Base-by-base conservation (phyloP, 2,797 vertebrate species). In the Vultur gryphus region DNA sequence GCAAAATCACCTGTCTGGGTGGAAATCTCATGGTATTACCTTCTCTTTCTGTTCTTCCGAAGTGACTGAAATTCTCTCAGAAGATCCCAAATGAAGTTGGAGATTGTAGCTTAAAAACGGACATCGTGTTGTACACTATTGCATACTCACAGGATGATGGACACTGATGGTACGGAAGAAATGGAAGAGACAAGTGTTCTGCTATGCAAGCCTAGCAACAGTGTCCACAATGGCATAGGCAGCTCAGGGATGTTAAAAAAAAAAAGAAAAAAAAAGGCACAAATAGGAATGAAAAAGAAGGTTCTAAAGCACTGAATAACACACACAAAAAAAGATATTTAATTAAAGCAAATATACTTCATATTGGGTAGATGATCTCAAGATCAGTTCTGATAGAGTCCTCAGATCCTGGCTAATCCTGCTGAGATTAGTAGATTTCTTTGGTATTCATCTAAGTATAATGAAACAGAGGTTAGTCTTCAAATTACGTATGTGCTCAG, bases 331-430 rank as follows among this genome's bases (percentile, higher is more conserved):
- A 66, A 48, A 70, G 1, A 24, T 43, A 91, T 19, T 84, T 79
- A 75, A 96, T 72, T 84, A 72, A 84, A 75, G 35, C 7, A 90
- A 85, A 90, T 77, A 77, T 16, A 67, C 55, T 92, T 93, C 59
- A 93, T 85, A 89, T 46, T 83, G 57, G 29, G 26, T 76, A 84
- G 43, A 76, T 25, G 7, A 88, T 88, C 41, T 90, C 55, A 72
- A 75, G 46, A 81, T 81, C 31, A 64, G 20, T 78, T 84, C 57
- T 51, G 21, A 72, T 17, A 84, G 65, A 95, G 13, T 21, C 81
- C 75, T 77, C 44, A 82, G 37, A 95, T 73, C 43, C 48, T 77
- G 52, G 51, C 44, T 94, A 95, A 89, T 84, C 57, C 44, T 67
- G n/a, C 1, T 61, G n/a, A 89, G 44, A 82, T 89, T 61, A 80